These are phyloP conservation scores for Pycnonotus jocosus DNA, from an alignment of 2,113 vertebrate genomes.

Conservation along the genomic window DNA sequence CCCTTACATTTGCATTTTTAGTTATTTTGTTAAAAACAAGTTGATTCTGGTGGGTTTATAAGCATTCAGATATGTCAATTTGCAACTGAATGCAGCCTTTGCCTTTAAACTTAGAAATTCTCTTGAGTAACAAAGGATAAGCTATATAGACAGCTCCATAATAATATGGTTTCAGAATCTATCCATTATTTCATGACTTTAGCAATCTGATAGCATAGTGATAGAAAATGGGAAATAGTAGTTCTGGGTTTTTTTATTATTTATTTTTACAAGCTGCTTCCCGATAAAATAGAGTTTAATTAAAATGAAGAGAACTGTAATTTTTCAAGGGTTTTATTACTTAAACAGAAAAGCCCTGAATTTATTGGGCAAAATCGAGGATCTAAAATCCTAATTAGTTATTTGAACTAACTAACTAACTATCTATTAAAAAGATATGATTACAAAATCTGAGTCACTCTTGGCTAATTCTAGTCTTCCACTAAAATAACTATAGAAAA, in stretches of 20 bases:
- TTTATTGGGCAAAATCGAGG: rapidly evolving
- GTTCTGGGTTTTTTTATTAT: neutral
- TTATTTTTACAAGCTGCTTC: neutral
- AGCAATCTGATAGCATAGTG: neutral
- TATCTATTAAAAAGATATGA: neutral
- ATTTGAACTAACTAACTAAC: neutral
- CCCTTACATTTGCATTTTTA: constrained; percentile 2
- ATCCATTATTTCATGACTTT: neutral
- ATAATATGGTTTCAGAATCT: neutral
- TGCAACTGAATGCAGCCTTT: neutral
- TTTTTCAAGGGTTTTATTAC: neutral
- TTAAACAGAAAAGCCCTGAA: neutral
- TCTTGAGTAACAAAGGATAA: neutral
- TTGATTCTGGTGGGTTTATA: neutral
- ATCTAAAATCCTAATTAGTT: neutral
- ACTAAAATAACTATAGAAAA: neutral
- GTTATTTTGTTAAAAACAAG: neutral
- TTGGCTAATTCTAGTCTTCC: neutral
- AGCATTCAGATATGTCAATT: neutral
- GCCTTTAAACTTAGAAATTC: neutral
- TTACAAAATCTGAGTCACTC: neutral
- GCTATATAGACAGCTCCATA: neutral
- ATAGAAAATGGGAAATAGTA: neutral
- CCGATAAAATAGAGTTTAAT: neutral
- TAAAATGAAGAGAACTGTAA: neutral